A percentile compares a stretch with the other conserved stretches of the same genome.
phyloP scores from a whole-genome alignment of 2,797 vertebrate genomes.

The Pangasius larnaudii region DNA sequence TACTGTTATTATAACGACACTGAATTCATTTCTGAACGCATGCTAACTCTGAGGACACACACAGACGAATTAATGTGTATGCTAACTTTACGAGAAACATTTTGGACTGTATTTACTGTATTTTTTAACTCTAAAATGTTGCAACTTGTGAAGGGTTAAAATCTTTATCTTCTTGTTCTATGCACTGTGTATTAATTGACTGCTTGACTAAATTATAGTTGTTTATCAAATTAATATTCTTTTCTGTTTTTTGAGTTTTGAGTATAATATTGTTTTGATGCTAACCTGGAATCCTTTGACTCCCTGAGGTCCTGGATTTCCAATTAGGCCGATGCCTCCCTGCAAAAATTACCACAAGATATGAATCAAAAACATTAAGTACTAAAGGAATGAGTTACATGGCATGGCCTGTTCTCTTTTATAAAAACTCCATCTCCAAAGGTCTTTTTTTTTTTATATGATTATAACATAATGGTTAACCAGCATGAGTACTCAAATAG shows the following conservation, averaged over 20 bases:
- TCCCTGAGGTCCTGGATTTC: slow-evolving; percentile 81
- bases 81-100: background rate
- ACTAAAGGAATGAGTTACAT: background rate
- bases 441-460: background rate
- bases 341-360: slow-evolving; percentile 65
- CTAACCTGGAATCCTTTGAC: slow-evolving; percentile 92
- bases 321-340: slow-evolving; percentile 86
- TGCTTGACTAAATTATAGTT: background rate
- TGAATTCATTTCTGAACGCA: background rate
- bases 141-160: background rate
- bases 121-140: background rate
- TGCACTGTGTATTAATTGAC: background rate
- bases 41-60: background rate
- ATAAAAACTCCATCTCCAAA: background rate
- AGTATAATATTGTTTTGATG: slow-evolving; percentile 19
- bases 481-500: background rate
- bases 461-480: background rate
- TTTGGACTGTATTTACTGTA: background rate
- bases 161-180: background rate
- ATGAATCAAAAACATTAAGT: background rate
- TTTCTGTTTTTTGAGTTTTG: background rate
- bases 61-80: background rate
- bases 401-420: background rate
- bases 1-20: background rate
- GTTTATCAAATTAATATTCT: background rate